These are phyloP conservation scores for Catotricha subobsoleta DNA, from an alignment of 2,888 invertebrate species.

Conservation along the genomic window DNA sequence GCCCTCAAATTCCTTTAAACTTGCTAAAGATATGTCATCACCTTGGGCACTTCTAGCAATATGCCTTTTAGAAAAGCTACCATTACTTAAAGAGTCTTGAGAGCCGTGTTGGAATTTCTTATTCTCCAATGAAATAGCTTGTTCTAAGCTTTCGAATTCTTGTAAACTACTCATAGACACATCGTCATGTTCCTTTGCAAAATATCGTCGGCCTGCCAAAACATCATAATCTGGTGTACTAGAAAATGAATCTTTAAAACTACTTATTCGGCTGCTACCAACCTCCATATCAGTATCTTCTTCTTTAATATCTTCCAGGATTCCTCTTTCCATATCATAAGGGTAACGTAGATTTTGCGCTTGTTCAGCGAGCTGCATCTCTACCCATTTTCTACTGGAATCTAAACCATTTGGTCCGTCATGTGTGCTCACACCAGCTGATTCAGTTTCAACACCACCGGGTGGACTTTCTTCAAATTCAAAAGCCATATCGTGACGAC, in stretches of 20 bases:
- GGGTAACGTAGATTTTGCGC: constrained; percentile 43
- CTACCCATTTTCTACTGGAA: constrained; percentile 73
- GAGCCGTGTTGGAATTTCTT: constrained; percentile 57
- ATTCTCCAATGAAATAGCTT: constrained; percentile 63
- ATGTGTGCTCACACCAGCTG: constrained; percentile 15
- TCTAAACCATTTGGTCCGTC: constrained; percentile 32
- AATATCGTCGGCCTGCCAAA: constrained; percentile 63
- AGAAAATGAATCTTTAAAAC: constrained; percentile 73
- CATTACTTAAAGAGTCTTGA: constrained; percentile 68
- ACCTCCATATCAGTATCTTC: constrained; percentile 82
- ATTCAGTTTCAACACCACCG: constrained; percentile 11
- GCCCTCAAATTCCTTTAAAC: constrained; percentile 83
- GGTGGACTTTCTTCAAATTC: constrained; percentile 52
- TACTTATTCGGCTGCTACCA: constrained; percentile 50
- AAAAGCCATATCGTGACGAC: constrained; percentile 42
- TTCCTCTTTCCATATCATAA: constrained; percentile 65
- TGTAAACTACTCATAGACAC: constrained; percentile 82
- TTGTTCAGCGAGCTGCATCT: constrained; percentile 57
- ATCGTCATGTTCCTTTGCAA: constrained; percentile 76
- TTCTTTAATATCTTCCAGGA: constrained; percentile 80
- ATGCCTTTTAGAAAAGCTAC: constrained; percentile 59
- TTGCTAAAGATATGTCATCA: constrained; percentile 72
- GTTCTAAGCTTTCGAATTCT: constrained; percentile 85
- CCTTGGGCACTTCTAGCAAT: constrained; percentile 54
- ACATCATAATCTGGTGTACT: constrained; percentile 87